Evolutionary conservation across 37 sponge, comb jelly and placozoan species (phyloP).

Genomic region (Beroe forskalii): DNA sequence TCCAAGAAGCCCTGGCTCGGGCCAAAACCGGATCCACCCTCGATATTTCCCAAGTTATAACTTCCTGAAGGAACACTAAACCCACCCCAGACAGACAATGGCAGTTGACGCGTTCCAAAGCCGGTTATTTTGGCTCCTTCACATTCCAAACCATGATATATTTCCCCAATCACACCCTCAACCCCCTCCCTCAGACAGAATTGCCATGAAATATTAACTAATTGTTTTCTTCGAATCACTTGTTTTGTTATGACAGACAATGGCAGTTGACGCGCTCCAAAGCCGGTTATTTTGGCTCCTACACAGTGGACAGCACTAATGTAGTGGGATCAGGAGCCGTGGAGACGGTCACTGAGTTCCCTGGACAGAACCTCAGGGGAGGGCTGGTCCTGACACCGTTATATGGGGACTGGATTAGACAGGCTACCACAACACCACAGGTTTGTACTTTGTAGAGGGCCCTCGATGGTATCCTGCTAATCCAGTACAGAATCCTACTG

Average conservation of each 20-base stretch:
- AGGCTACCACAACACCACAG: not conserved
- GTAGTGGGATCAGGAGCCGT: conserved; percentile 18
- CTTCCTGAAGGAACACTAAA: too few relatives aligned
- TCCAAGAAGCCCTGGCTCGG: too few relatives aligned
- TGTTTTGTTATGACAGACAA: not conserved
- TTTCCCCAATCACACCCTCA: too few relatives aligned
- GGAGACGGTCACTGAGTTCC: not conserved
- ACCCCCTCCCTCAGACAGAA: too few relatives aligned
- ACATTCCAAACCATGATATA: not conserved
- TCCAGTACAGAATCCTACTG: too few relatives aligned
- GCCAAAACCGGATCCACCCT: too few relatives aligned
- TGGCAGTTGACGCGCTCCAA: conserved; percentile 24
- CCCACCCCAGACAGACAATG: not conserved
- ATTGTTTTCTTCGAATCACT: too few relatives aligned
- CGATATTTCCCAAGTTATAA: too few relatives aligned
- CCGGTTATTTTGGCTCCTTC: conserved; percentile 7
- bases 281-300: conserved; percentile 3
- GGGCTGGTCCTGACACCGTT: conserved; percentile 50
- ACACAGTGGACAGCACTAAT: conserved; percentile 37
- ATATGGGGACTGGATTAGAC: conserved; percentile 45
- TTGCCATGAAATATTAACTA: too few relatives aligned
- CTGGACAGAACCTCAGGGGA: conserved; percentile 6
- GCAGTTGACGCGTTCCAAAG: not conserved
- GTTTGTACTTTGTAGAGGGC: too few relatives aligned
- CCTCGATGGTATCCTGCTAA: too few relatives aligned